phyloP scores from a whole-genome alignment of 2,113 vertebrate genomes.

The Mirza zaza region DNA sequence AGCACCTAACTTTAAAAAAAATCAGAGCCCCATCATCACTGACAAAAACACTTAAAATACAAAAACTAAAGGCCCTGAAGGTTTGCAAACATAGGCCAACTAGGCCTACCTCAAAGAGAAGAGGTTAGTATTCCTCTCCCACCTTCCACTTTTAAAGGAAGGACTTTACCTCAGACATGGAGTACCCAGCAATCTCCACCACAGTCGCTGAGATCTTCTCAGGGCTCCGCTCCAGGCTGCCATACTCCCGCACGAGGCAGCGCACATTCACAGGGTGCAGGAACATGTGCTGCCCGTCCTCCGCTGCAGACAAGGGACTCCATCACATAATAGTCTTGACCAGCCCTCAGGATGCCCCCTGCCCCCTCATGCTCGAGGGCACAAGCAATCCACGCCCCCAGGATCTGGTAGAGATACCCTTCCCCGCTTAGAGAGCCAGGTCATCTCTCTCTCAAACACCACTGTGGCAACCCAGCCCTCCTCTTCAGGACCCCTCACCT shows the following conservation, averaged over 20 bases:
- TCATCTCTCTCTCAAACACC: not conserved
- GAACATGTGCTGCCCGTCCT: conserved; percentile 98
- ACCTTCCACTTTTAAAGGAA: not conserved
- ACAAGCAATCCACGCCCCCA: not conserved
- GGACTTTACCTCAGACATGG: conserved; percentile 93
- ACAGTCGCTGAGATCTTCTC: conserved; percentile 94
- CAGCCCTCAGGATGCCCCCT: not conserved
- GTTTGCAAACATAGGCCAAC: not conserved
- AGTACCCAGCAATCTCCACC: conserved; percentile 95
- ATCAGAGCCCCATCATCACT: not conserved
- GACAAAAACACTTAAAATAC: not conserved
- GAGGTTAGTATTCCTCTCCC: not conserved
- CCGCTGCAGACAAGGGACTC: conserved; percentile 83
- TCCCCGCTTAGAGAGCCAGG: not conserved
- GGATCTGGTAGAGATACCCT: not conserved
- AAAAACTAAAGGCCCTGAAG: not conserved
- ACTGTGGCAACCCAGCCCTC: not conserved
- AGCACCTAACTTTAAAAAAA: not conserved
- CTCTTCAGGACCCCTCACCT: conserved; percentile 84
- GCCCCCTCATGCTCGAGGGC: not conserved
- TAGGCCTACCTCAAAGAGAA: not conserved
- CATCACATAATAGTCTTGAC: not conserved
- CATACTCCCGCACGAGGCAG: conserved; percentile 94
- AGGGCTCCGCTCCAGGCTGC: conserved; percentile 95
- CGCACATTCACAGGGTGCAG: conserved; percentile 97